A percentile compares a stretch with the other conserved stretches of the same genome.
Evolutionary conservation across 2,797 vertebrate genomes (phyloP).

Genomic region (Sphenopsis melanotis): DNA sequence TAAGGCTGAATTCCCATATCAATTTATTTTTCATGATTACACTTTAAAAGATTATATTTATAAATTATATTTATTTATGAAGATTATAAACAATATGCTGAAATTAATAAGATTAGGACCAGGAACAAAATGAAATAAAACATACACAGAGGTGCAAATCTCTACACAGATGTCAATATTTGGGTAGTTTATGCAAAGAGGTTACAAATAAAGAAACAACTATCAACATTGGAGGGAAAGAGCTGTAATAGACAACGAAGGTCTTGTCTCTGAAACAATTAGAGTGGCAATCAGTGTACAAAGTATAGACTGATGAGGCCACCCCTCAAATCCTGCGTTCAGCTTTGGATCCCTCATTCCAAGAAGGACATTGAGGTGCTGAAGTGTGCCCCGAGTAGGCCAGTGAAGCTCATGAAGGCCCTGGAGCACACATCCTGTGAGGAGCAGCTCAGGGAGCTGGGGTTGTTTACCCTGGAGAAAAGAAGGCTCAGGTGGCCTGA

Average conservation of each 20-base stretch:
- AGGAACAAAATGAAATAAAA: not conserved
- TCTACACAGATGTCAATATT: not conserved
- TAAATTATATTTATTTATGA: not conserved
- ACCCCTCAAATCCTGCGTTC: not conserved
- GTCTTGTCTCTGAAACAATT: not conserved
- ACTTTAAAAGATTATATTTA: not conserved
- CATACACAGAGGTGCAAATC: not conserved
- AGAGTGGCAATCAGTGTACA: not conserved
- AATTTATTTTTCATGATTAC: not conserved
- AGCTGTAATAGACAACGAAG: not conserved
- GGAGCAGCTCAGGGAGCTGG: not conserved
- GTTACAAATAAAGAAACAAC: not conserved
- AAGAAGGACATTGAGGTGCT: not conserved
- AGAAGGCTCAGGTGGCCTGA: not conserved
- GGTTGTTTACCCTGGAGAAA: not conserved
- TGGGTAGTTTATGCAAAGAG: not conserved
- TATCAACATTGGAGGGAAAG: not conserved
- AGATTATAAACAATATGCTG: not conserved
- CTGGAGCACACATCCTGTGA: rapidly evolving
- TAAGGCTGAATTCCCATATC: not conserved
- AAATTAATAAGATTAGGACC: not conserved
- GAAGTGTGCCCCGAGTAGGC: not conserved
- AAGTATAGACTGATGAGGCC: not conserved
- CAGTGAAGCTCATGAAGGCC: rapidly evolving
- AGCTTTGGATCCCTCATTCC: not conserved